These are phyloP conservation scores for Lateolabrax maculatus DNA, from an alignment of 2,797 vertebrate genomes.

Conservation along the genomic window DNA sequence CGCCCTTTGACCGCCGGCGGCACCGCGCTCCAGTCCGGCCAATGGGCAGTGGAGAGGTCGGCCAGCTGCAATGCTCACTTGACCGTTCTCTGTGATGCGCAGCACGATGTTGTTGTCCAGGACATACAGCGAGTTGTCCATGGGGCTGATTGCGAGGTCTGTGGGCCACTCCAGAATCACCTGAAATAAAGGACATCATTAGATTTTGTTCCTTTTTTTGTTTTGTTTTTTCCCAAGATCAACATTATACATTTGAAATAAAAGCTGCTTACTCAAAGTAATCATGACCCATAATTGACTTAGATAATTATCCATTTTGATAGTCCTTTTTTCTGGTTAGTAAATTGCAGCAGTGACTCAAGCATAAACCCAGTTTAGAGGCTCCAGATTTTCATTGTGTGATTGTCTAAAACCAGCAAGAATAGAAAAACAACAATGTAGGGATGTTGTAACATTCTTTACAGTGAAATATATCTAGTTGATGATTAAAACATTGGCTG, in stretches of 20 bases:
- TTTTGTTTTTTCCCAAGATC: neutral
- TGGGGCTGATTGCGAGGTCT: slow-evolving; percentile 95
- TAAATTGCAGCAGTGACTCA: neutral
- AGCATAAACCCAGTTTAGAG: neutral
- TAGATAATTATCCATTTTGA: neutral
- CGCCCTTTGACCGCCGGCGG: slow-evolving; percentile 88
- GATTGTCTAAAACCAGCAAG: neutral
- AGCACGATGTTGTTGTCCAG: slow-evolving; percentile 97
- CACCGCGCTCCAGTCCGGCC: slow-evolving; percentile 88
- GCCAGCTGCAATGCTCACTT: slow-evolving; percentile 95
- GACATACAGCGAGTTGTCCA: slow-evolving; percentile 98
- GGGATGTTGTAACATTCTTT: neutral
- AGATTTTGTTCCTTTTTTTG: neutral
- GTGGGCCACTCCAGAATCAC: slow-evolving; percentile 99
- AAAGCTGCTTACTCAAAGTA: neutral
- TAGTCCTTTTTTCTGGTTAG: neutral
- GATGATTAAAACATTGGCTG: neutral
- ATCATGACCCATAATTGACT: neutral
- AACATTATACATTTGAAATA: neutral
- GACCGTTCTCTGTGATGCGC: slow-evolving; percentile 95
- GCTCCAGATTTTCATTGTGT: neutral
- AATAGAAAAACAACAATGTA: neutral
- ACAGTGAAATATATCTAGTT: neutral
- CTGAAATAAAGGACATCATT: slow-evolving; percentile 76
- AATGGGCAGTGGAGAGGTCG: slow-evolving; percentile 95